Percentiles rank a stretch among this genome's conserved stretches.
These are phyloP conservation scores for Isichthys henryi DNA, from an alignment of 2,113 vertebrate species.

Conservation along the genomic window DNA sequence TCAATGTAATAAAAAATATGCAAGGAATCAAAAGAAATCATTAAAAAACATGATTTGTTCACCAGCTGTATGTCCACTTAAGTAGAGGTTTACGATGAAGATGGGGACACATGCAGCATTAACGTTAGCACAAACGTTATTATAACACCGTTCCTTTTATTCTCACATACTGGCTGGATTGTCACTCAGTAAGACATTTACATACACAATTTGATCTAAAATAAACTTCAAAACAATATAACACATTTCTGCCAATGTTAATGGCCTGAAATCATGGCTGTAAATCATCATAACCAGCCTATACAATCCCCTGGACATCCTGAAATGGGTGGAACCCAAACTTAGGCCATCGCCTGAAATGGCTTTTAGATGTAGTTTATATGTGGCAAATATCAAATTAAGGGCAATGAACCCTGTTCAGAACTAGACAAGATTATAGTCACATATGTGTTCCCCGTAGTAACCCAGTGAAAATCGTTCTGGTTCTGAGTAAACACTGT, in stretches of 20 bases:
- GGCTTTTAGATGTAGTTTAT: not conserved
- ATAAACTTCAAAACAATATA: not conserved
- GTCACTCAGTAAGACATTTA: not conserved
- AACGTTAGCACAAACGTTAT: too few relatives aligned
- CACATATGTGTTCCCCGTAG: not conserved
- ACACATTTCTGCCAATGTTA: not conserved
- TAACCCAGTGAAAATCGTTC: not conserved
- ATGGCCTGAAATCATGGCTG: not conserved
- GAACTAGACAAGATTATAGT: not conserved
- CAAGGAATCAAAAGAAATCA: not conserved
- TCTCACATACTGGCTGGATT: not conserved
- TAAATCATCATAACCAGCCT: too few relatives aligned
- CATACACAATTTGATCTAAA: not conserved
- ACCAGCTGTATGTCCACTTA: not conserved
- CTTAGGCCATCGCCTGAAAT: not conserved
- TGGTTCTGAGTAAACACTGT: not conserved
- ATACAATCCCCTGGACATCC: too few relatives aligned
- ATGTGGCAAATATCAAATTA: not conserved
- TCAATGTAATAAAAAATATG: not conserved
- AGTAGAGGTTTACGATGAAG: not conserved
- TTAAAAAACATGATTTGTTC: not conserved
- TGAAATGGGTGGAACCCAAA: too few relatives aligned
- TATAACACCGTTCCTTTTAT: not conserved
- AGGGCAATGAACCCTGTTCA: not conserved
- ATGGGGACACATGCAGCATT: not conserved